Base-by-base conservation (phyloP, 2,113 vertebrate species). In the Nycticorax nycticorax region DNA sequence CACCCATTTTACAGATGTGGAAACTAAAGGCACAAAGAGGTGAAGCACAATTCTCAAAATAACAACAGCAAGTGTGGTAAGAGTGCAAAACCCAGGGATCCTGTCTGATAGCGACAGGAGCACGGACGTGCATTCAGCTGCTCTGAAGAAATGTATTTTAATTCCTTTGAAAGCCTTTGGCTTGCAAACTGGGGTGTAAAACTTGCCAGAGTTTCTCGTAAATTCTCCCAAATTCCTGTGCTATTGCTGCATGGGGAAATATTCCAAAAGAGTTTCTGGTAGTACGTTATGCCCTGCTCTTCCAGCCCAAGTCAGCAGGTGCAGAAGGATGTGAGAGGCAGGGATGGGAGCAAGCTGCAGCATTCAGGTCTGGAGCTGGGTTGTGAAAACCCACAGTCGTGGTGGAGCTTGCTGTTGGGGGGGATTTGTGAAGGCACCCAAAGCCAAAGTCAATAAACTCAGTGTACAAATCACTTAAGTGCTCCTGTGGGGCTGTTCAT, bases 351-450 rank as follows among this genome's bases (percentile, higher is more conserved):
- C 67, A 43, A 91, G 55, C 32, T 60, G 57, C 19, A 74, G 41
- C 45, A 2, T 17, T 57, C 37, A n/a, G n/a, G 9, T 78, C 60
- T 77, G 59, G 80, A 56, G 53, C 37, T 66, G 84, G 43, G 21
- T 56, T n/a, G 14, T 9, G 45, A 41, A 37, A 64, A 10, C 28
- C 20, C 52, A 22, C 2, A 15, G 33, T 1, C 0, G 0, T 18
- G 50, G 55, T 35, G 45, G 64, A 53, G 22, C 59, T 72, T n/a
- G n/a, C 32, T n/a, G 12, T 12, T 26, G 50, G 26, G 28, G 28
- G 5, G 68, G 76, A 8, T n/a, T 77, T 50, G 35, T 57, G 59
- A 52, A 60, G 47, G 23, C 45, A 41, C 22, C n/a, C 60, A 27
- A 56, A 52, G 53, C 23, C 64, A 53, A 33, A 10, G 30, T 14